Evolutionary conservation across 2,797 vertebrate genomes (phyloP), one percentile per base, ranked within the genome.

Genomic region (Thunnus albacares): DNA sequence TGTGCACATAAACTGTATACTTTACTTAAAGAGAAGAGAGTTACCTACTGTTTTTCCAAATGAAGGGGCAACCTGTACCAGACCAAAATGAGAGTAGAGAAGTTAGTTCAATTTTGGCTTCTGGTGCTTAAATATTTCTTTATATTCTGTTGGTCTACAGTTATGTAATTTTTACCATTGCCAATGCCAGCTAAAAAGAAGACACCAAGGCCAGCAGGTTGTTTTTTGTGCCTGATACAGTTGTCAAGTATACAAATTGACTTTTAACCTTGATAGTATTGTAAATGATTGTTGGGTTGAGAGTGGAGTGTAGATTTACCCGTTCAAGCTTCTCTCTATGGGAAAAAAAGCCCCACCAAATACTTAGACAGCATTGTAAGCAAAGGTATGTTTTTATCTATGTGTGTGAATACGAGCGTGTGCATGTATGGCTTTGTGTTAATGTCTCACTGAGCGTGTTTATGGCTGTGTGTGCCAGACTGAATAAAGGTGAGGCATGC

Each of bases 401-500:
- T 74, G 57, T 83, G 74, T 84, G 72, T 68, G 80, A 72, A 56
- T 24, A 41, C 0, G 43, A 49, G 62, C 67, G 9, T 83, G 68
- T 83, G 76, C 2, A 2, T 45, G 66, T 74, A 13, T 68, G 82
- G 60, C 75, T 75, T 35, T 61, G 56, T 83, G 85, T 81, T 87
- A 89, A 87, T 90, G 78, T 80, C 77, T 87, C 41, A 28, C 22
- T 41, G 41, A 82, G 79, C 7, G 26, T 83, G 83, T 87, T 89
- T 89, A 88, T 84, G 80, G 79, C 81, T 15, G 43, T 86, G 88
- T 88, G 87, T 92, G 89, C 89, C 83, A 87, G 81, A 77, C 81
- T 81, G 89, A 87, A 89, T 92, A 89, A 89, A 93, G 91, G 88
- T 90, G 82, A 93, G 85, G 88, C 83, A 86, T 82, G 89, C 75